Evolutionary conservation across 2,797 vertebrate genomes (phyloP).

Genomic region (Smutsia gigantea): DNA sequence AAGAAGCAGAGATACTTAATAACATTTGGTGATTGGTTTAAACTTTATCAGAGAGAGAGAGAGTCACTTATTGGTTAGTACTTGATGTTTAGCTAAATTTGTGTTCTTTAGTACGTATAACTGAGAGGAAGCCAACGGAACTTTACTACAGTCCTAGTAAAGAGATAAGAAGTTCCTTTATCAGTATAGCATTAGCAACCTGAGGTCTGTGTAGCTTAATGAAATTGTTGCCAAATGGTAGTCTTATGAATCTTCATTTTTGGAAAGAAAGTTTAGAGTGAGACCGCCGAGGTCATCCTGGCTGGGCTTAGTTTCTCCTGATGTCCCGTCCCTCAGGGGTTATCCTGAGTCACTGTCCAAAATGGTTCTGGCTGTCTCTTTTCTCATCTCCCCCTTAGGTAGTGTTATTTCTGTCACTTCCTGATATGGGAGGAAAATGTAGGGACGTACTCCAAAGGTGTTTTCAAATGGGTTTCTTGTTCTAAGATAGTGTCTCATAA

Average conservation of each 20-base stretch:
- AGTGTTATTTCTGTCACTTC: background rate
- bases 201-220: background rate
- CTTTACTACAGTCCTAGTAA: background rate
- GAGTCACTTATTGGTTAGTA: background rate
- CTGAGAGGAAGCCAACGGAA: background rate
- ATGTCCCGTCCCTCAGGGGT: background rate
- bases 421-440: background rate
- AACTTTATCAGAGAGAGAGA: background rate
- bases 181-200: background rate
- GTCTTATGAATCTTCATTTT: constrained; percentile 41
- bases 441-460: background rate
- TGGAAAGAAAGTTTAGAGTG: background rate
- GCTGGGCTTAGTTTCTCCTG: background rate
- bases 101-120: background rate
- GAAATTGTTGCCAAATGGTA: background rate
- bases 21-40: constrained; percentile 17
- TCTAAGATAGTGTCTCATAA: background rate
- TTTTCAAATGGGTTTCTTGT: constrained; percentile 22
- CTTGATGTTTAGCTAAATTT: background rate
- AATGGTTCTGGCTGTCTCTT: background rate
- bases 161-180: background rate
- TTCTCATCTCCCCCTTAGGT: background rate
- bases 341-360: background rate
- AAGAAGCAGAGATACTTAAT: constrained; percentile 19
- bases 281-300: background rate